Evolutionary conservation across 2,113 vertebrate species (phyloP), one percentile per base, ranked within the genome.

Genomic region (Pampusana beccarii): DNA sequence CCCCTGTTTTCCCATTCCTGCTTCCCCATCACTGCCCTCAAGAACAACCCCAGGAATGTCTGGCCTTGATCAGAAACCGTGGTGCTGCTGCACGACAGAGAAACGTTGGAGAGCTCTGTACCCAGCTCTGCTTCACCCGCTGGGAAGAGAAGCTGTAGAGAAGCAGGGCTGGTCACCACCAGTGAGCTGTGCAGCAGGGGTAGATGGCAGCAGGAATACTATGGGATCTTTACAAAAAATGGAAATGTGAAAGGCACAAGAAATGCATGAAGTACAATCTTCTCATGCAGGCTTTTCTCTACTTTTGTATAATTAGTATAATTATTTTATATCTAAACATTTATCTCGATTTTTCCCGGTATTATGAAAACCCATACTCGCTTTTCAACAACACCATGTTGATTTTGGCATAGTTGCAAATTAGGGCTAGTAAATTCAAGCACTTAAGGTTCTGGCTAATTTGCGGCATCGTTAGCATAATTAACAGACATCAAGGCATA

Each of bases 401-500:
- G 57, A 81, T 58, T 73, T 91, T 61, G 81, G 42, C 5, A 0
- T 12, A 60, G 36, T 34, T 91, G 58, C 65, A 89, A 81, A 73
- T 62, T 23, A 89, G 36, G 54, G 54, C 36, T 69, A 54, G 53
- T 33, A 50, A 90, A 80, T 80, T 91, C 33, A 86, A 34, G 34
- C 8, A 36, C 31, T 69, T 72, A 19, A 50, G 13, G 17, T 61
- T 69, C 9, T 85, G 66, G 31, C 46, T 87, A 82, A 77, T 88
- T 71, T 51, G 53, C 42, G 33, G 33, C 48, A 86, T 66, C 81
- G 80, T 80, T 86, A 84, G 53, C 69, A 66, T 83, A 88, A 88
- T 84, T 90, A 92, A 88, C 60, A 95, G 86, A 78, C 86, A 78
- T 67, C 21, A 83, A 77, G 90, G 40, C 48, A 28, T 33, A 72